phyloP scores from a whole-genome alignment of 2,888 invertebrate genomes.

The Aelia acuminata region DNA sequence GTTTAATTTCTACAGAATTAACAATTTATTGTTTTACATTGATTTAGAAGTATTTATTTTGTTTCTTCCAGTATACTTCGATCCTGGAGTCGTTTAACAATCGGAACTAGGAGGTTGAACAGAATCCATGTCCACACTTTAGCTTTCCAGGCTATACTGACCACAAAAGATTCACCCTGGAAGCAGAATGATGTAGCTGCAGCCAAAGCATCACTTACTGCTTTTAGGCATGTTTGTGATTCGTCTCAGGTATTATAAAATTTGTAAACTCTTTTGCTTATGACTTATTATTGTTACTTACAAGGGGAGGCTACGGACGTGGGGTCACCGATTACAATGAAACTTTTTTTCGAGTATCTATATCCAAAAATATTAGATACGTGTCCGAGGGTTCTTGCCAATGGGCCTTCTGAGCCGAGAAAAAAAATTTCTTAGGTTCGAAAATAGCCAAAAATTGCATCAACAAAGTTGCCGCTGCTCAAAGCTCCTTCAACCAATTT shows the following conservation, averaged over 20 bases:
- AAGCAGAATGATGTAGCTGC: conserved; percentile 83
- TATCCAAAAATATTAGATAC: no score
- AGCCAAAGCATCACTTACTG: conserved; percentile 86
- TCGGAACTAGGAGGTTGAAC: conserved; percentile 74
- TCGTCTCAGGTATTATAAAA: conserved; percentile 74
- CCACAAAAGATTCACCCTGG: conserved; percentile 80
- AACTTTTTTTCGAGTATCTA: no score
- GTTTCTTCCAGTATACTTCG: conserved; percentile 60
- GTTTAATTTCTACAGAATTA: no score
- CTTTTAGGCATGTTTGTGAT: conserved; percentile 86
- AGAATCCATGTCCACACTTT: conserved; percentile 88
- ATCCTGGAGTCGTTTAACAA: conserved; percentile 54
- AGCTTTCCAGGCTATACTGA: conserved; percentile 88
- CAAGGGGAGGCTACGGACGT: no score
- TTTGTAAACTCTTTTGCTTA: background rate
- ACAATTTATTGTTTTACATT: no score
- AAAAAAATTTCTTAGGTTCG: no score
- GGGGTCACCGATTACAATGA: no score
- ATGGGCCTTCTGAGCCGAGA: no score
- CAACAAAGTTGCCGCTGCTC: no score
- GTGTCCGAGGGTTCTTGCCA: no score
- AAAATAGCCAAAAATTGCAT: no score
- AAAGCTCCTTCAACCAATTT: no score
- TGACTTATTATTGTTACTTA: background rate
- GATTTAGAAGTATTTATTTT: background rate